Percentiles rank a stretch among this genome's conserved stretches.
Conservation (phyloP, 1,140 invertebrate genomes). For the Drosophila pruinosa region DNA sequence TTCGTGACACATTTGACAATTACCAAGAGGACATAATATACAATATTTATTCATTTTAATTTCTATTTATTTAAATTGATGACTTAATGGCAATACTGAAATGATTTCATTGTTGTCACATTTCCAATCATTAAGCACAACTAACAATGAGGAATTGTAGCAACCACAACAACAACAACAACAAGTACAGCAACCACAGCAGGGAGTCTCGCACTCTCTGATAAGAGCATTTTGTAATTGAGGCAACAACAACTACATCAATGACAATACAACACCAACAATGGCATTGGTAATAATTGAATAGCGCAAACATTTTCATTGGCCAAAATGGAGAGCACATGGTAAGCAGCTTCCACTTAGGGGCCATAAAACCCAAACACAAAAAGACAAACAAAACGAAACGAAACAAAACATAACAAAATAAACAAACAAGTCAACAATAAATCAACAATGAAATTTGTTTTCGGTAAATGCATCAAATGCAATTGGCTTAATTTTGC, state of each 20-base stretch:
- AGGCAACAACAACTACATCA: constrained; percentile 25
- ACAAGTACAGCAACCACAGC: background rate
- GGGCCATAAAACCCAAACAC: constrained; percentile 10
- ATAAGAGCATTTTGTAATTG: constrained; percentile 68
- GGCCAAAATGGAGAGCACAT: constrained; percentile 37
- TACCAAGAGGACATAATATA: constrained; percentile 10
- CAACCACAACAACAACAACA: constrained; percentile 1
- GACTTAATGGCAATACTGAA: constrained; percentile 67
- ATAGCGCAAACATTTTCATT: constrained; percentile 56
- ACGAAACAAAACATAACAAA: constrained; percentile 26
- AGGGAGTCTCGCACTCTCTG: constrained; percentile 19
- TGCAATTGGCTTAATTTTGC: constrained; percentile 56
- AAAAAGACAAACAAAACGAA: constrained; percentile 13
- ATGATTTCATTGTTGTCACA: constrained; percentile 70
- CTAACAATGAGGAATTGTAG: constrained; percentile 43
- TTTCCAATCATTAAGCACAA: constrained; percentile 70
- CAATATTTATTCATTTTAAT: constrained; percentile 68
- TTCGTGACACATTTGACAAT: constrained; percentile 63
- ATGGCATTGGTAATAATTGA: constrained; percentile 35
- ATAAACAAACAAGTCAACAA: constrained; percentile 50
- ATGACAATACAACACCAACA: background rate
- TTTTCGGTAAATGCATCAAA: constrained; percentile 56
- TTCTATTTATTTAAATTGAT: constrained; percentile 80
- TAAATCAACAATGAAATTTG: constrained; percentile 62
- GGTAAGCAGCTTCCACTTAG: constrained; percentile 3